Evolutionary conservation across 2,888 invertebrate species (phyloP).

Genomic region (Cataglyphis cursor): DNA sequence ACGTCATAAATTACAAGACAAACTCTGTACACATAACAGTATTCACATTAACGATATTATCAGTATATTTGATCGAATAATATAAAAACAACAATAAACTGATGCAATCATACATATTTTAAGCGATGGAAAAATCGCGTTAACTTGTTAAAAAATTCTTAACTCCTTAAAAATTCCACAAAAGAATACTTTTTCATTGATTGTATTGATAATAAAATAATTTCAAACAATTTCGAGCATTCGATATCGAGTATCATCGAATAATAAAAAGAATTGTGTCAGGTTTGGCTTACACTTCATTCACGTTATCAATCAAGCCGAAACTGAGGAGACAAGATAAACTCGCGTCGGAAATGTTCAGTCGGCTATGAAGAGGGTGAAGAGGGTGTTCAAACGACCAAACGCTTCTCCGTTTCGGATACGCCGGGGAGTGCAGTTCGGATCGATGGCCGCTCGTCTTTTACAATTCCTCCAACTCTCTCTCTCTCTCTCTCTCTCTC

Average conservation of each 20-base stretch:
- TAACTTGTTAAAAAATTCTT: not conserved
- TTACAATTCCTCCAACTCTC: constrained; percentile 67
- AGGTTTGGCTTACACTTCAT: not conserved
- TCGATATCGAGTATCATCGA: not conserved
- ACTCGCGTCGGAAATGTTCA: constrained; percentile 11
- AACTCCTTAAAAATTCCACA: not conserved
- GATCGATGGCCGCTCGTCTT: constrained; percentile 74
- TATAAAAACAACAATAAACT: not conserved
- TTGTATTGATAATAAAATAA: not conserved
- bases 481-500: constrained; percentile 20
- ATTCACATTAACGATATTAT: constrained; percentile 6
- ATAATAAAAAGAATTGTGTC: not conserved
- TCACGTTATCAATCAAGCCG: constrained; percentile 11
- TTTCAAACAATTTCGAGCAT: not conserved
- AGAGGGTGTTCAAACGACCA: constrained; percentile 68
- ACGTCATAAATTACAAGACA: constrained; percentile 34
- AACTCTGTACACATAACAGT: constrained; percentile 15
- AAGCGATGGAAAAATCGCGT: not conserved
- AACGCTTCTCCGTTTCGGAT: constrained; percentile 70
- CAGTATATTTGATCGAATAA: not conserved
- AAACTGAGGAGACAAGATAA: constrained; percentile 37
- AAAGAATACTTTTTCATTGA: not conserved
- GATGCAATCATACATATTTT: not conserved
- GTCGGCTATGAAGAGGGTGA: constrained; percentile 3
- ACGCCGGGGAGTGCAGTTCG: constrained; percentile 60